Base-by-base conservation (phyloP, 2,797 vertebrate species). In the Leptatherina wallacei region DNA sequence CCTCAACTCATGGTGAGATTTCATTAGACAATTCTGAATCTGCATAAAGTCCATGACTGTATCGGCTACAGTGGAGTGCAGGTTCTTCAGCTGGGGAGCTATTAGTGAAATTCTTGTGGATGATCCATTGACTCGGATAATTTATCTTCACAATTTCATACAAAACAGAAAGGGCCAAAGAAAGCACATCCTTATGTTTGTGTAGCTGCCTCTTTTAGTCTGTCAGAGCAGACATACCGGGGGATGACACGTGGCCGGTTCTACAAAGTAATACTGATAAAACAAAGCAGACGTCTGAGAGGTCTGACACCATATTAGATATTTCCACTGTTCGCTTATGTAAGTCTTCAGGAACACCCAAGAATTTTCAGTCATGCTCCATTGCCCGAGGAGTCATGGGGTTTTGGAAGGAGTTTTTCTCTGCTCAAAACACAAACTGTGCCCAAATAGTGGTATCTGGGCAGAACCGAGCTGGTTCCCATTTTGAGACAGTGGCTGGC, bases 401-500 rank as follows among this genome's bases (percentile, higher is more conserved):
- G 86, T 88, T 93, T 93, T 90, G 85, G 89, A 88, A 63, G 61
- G 24, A 61, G 66, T 67, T 82, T 75, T 77, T 49, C 77, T 85
- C 80, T 30, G 58, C 78, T 91, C 83, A 81, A 67, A 88, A 89
- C 85, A 74, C 85, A 85, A 75, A 83, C 85, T 81, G 78, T 85
- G 85, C 89, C 84, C 83, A 80, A 85, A 81, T 77, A 81, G 82
- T 81, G 85, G 78, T 69, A 85, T 87, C 89, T 90, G 89, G 85
- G 89, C 85, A 88, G 90, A 89, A 82, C 83, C 51, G 76, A 84
- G 78, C 87, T 88, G 90, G 88, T 85, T 91, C 86, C 82, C 85
- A 88, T 88, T 91, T 88, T 82, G 83, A 91, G 85, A 86, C 88
- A 74, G 88, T 80, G 88, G 86, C 90, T 88, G 87, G 81, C 89